Base-by-base conservation (phyloP, 2,113 vertebrate genomes). In the Colistium nudipinnis region DNA sequence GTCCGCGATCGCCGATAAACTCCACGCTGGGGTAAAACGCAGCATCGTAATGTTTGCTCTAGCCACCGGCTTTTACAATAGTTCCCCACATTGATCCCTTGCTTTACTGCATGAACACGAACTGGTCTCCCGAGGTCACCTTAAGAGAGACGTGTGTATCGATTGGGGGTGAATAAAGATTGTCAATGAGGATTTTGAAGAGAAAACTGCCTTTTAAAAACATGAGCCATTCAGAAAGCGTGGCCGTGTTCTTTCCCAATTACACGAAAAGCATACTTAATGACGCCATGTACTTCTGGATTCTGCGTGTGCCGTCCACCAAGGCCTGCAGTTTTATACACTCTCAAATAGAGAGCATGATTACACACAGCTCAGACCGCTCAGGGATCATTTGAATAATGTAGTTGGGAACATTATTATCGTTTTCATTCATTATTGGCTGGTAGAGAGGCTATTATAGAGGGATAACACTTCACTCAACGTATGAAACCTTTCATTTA, bases 361-460 rank as follows among this genome's bases (percentile, higher is more conserved):
- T 86, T 86, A 81, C 76, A 73, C 76, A 70, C 67, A 48, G 70
- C 65, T 47, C 49, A 61, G 73, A 70, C 68, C 83, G 71, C 82
- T 70, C 83, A 82, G 57, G 66, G 67, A 84, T 88, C 60, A 78
- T 86, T 87, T 89, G 48, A 83, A 82, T 84, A 81, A 84, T 72
- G 55, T 61, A 78, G 66, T 30, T 47, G 60, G 73, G 72, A 84
- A 48, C 67, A 76, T 83, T 88, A 82, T 87, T 83, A 83, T 87
- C 48, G 59, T 52, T 76, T 87, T 79, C 71, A 83, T 87, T 86
- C 80, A 86, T 85, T 90, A 87, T 62, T 86, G 74, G 78, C 78
- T 75, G 78, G 53, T 81, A 41, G 80, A 87, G 80, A 66, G 74
- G 64, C 84, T 68, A 84, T 87, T 91, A 85, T 61, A 78, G 57